phyloP scores from a whole-genome alignment of 2,797 vertebrate species.

The Apogon talboti region DNA sequence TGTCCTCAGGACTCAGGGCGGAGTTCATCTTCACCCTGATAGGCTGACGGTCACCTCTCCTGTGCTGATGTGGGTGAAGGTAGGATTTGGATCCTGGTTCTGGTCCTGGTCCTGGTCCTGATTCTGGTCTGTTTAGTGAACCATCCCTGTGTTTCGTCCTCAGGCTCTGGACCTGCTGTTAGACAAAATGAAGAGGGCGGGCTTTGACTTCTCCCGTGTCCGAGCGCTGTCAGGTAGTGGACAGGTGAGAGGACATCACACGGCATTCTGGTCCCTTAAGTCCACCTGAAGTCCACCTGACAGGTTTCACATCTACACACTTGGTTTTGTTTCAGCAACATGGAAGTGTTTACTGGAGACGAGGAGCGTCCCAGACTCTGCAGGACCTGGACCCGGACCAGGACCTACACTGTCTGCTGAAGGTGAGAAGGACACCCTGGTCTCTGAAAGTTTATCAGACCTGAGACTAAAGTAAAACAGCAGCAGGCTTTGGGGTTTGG shows the following conservation, averaged over 20 bases:
- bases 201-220: constrained; percentile 89
- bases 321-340: constrained; percentile 87
- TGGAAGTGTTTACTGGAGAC: constrained; percentile 93
- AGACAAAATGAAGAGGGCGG: constrained; percentile 88
- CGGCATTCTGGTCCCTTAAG: no score
- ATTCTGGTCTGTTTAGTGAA: no score
- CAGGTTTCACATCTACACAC: not conserved
- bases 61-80: constrained; percentile 96
- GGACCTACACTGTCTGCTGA: constrained; percentile 82
- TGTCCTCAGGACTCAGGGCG: constrained; percentile 88
- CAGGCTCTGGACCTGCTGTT: constrained; percentile 92
- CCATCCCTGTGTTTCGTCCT: constrained; percentile 23
- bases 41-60: constrained; percentile 92
- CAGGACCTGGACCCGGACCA: constrained; percentile 73
- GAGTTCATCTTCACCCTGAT: constrained; percentile 88
- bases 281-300: not conserved
- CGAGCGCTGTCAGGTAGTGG: constrained; percentile 92
- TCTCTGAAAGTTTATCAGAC: no score
- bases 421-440: not conserved
- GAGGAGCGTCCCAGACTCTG: constrained; percentile 82
- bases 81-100: constrained; percentile 52
- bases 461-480: no score
- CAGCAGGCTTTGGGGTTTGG: no score
- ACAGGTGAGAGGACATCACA: constrained; percentile 88
- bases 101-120: no score